phyloP scores from a whole-genome alignment of 2,888 invertebrate genomes.

The Ornithoptera priamus region DNA sequence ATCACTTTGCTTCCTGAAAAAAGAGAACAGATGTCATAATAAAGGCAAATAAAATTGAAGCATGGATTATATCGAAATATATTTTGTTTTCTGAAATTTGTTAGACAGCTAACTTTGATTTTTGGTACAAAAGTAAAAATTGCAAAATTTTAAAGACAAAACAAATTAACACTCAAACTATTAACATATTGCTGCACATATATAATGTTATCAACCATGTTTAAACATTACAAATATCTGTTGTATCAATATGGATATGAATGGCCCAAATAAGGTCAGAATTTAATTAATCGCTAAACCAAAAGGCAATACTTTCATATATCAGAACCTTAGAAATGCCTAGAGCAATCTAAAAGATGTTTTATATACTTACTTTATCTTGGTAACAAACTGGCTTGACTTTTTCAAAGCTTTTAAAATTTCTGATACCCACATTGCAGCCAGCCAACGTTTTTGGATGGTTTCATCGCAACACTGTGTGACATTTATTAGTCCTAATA shows the following conservation, averaged over 20 bases:
- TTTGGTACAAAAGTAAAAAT: neutral
- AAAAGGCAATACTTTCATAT: too few species aligned
- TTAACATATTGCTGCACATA: too few species aligned
- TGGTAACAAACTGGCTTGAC: slow-evolving; percentile 54
- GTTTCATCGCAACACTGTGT: slow-evolving; percentile 52
- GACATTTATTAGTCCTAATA: slow-evolving; percentile 65
- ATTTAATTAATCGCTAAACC: too few species aligned
- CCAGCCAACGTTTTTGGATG: slow-evolving; percentile 54
- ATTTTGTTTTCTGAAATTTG: too few species aligned
- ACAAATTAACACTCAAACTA: too few species aligned
- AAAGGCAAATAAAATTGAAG: neutral
- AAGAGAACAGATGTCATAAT: neutral
- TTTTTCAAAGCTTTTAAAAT: slow-evolving; percentile 68
- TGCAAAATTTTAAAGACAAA: too few species aligned
- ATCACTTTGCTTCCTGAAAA: neutral
- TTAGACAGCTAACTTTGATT: too few species aligned
- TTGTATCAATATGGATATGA: too few species aligned
- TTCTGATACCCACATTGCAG: slow-evolving; percentile 78
- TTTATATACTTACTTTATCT: slow-evolving; percentile 48
- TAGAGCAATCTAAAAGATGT: neutral
- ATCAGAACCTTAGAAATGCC: neutral
- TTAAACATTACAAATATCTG: too few species aligned
- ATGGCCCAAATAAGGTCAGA: too few species aligned
- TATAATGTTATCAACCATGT: too few species aligned
- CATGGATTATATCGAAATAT: too few species aligned